Base-by-base conservation (phyloP, 2,888 invertebrate genomes). In the Xylota sylvarum region DNA sequence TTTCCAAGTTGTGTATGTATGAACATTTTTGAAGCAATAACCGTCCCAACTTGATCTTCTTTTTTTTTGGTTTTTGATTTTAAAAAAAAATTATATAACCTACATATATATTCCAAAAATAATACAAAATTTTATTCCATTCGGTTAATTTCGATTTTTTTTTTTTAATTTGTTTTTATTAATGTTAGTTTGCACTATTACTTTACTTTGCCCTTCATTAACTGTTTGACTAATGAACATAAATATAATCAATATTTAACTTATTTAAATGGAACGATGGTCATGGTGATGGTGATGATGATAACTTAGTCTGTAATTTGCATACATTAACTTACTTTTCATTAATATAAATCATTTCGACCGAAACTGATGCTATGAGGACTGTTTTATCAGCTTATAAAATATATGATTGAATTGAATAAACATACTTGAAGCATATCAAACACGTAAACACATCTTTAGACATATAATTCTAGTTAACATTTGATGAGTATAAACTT, bases 151-250 rank as follows among this genome's bases (percentile, higher is more conserved):
- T n/a, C n/a, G n/a, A n/a, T n/a, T n/a, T n/a, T n/a, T 73, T 60
- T 0, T 67, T 73, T 69, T 23, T 27, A 19, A 48, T 46, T 58
- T 46, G 43, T 32, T 73, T 43, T 50, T 60, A 67, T 70, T 70
- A 81, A 77, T 85, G 81, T 85, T 81, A 76, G 85, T 85, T 85
- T 85, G 85, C 85, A 85, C 85, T 81, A 46, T 84, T 62, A 84
- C 62, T 64, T 76, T 80, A 58, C 76, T 85, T 80, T 80, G 80
- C 80, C 85, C 85, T 85, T 65, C 64, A 64, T 74, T 81, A 81
- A 85, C 30, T 85, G 77, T 81, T 85, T 81, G 65, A 85, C 64
- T 80, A 58, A 74, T 79, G 32, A 37, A 72, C 52, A 84, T 69
- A 60, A 52, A 48, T 43, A 65, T 48, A 46, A 46, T 65, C 50